Base-by-base conservation (phyloP, 2,888 invertebrate species). In the Zygothrica quintamaculata region DNA sequence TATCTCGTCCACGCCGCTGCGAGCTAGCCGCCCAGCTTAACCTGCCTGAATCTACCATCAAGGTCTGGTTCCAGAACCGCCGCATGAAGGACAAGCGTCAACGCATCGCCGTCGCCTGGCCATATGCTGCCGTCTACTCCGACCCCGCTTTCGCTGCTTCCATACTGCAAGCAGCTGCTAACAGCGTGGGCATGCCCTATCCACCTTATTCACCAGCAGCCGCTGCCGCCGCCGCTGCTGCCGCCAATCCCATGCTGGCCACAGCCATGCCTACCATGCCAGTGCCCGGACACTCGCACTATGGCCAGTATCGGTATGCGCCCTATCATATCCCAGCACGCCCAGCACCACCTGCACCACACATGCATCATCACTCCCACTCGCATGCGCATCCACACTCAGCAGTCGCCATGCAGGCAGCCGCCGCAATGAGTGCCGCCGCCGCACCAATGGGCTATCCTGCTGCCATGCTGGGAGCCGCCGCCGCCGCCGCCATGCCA, bases 1-100 rank as follows among this genome's bases (percentile, higher is more conserved):
- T 99, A 0, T 98, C 98, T 0, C 92, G 99, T 52, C 99, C 99
- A 0, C 93, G 98, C 59, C 92, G 99, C 68, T 98, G 98, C 89
- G 99, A 99, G 90, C 92, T 99, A 33, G 99, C 99, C 0, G 94
- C 97, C 0, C 96, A 97, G 85, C 92, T 99, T 11, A 96, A 96
- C 73, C 92, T 99, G 7, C 98, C 99, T 0, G 99, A 99, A 91
- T 97, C 97, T 22, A 99, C 99, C 1, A 99, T 99, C 76, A 99
- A 99, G 95, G 99, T 99, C 5, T 99, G 99, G 99, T 99, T 99
- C 90, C 91, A 91, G 75, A 91, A 91, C 47, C 89, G 91, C 1
- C 90, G 91, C 72, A 91, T 91, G 91, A 91, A 99, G 89, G 99
- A 99, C 92, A 99, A 99, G 88, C 94, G 99, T 0, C 99, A 99